phyloP scores from a whole-genome alignment of 1,140 invertebrate genomes.

The Melitaea cinxia region DNA sequence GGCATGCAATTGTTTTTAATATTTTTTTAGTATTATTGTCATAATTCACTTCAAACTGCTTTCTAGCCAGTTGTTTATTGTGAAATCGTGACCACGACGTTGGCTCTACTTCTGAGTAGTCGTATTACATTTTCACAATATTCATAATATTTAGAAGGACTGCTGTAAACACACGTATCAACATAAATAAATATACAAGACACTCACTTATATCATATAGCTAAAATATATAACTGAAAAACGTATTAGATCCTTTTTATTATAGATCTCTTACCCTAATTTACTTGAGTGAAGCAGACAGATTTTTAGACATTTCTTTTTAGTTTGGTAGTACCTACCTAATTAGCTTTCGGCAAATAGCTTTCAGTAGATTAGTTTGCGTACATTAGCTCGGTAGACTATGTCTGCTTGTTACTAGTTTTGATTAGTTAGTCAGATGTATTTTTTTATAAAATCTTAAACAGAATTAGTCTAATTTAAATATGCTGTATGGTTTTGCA shows the following conservation, averaged over 20 bases:
- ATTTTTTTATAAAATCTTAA: no score
- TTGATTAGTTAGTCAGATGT: no score
- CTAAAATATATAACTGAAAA: no score
- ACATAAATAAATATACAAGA: no score
- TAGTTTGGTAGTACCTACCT: not conserved
- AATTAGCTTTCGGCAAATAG: constrained; percentile 14
- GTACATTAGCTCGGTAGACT: no score
- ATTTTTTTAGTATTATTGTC: not conserved
- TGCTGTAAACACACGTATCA: not conserved
- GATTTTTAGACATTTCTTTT: not conserved
- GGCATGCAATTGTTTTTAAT: not conserved
- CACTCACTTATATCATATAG: no score
- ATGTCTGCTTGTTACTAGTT: no score
- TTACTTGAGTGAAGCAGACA: constrained; percentile 10
- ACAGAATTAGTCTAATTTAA: no score
- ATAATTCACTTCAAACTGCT: constrained; percentile 36
- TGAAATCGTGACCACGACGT: constrained; percentile 42
- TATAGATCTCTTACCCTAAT: not conserved
- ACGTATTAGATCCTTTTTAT: no score
- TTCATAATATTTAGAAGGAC: not conserved
- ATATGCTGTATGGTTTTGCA: no score
- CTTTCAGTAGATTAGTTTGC: constrained; percentile 17
- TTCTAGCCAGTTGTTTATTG: constrained; percentile 49
- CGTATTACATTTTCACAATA: constrained; percentile 10
- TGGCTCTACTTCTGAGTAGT: constrained; percentile 1